Conservation (phyloP, 2,797 vertebrate genomes). For the Caiman crocodilus region DNA sequence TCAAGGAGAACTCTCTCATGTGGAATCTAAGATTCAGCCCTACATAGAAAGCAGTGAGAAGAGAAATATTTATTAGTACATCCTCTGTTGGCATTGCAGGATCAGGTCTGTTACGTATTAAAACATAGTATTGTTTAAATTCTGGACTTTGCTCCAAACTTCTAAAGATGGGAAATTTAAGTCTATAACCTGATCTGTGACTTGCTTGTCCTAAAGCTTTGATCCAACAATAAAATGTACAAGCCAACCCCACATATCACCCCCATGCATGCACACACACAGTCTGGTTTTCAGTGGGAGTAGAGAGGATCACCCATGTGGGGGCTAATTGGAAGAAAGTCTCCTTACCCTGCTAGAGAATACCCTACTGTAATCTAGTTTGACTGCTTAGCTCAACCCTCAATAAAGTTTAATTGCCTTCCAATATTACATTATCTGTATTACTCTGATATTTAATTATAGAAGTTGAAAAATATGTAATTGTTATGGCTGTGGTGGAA, state of each 20-base stretch:
- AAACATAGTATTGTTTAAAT: background rate
- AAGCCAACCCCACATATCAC: no score
- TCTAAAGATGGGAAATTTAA: background rate
- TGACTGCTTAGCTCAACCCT: background rate
- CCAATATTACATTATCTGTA: no score
- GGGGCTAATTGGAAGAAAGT: no score
- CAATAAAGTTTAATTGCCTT: background rate
- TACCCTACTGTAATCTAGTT: background rate
- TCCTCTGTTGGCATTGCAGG: background rate
- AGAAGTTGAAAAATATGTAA: background rate
- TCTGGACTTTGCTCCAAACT: background rate
- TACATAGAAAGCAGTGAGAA: background rate
- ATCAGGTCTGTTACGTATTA: background rate
- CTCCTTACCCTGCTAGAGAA: no score
- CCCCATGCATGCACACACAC: no score
- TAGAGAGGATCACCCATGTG: no score
- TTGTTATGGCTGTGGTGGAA: background rate
- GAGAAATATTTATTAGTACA: background rate
- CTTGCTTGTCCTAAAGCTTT: no score
- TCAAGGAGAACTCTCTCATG: background rate
- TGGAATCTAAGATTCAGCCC: fast-evolving
- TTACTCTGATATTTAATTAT: background rate
- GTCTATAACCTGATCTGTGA: no score
- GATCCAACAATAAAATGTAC: no score
- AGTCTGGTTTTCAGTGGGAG: no score